These are phyloP conservation scores for Mesocentrotus franciscanus DNA, from an alignment of 53 echinoderm and acorn worm species.

Conservation along the genomic window DNA sequence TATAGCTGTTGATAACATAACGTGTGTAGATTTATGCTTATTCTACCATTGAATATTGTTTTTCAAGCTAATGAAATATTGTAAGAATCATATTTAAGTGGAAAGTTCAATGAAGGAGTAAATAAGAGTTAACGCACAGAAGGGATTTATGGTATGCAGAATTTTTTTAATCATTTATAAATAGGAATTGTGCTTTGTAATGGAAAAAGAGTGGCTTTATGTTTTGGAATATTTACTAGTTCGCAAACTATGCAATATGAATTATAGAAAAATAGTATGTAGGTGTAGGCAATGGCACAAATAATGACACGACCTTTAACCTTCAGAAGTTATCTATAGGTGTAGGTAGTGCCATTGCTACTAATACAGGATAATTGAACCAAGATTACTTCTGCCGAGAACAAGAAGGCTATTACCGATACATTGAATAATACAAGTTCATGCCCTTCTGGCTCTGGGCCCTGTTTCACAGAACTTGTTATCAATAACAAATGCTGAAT, in stretches of 20 bases:
- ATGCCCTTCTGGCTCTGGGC: background rate
- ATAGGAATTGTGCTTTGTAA: background rate
- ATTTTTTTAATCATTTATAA: background rate
- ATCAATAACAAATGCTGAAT: too few species aligned
- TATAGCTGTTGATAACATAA: background rate
- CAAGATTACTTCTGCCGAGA: background rate
- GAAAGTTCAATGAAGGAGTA: background rate
- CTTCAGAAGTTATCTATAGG: background rate
- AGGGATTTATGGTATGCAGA: background rate
- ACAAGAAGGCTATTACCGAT: background rate
- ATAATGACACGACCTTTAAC: background rate
- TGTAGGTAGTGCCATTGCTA: background rate
- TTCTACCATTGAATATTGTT: background rate
- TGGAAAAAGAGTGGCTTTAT: background rate
- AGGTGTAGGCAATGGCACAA: background rate
- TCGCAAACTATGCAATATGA: slow-evolving; percentile 35
- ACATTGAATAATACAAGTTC: background rate
- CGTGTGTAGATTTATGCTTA: background rate
- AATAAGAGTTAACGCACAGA: background rate
- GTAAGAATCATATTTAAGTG: background rate
- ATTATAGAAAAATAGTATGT: background rate
- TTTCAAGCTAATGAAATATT: slow-evolving; percentile 6
- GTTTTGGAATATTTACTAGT: background rate
- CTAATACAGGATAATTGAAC: background rate
- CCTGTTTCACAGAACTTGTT: too few species aligned